A percentile compares a stretch with the other conserved stretches of the same genome.
phyloP scores from a whole-genome alignment of 2,113 vertebrate species.

The human (Homo sapiens) region DNA sequence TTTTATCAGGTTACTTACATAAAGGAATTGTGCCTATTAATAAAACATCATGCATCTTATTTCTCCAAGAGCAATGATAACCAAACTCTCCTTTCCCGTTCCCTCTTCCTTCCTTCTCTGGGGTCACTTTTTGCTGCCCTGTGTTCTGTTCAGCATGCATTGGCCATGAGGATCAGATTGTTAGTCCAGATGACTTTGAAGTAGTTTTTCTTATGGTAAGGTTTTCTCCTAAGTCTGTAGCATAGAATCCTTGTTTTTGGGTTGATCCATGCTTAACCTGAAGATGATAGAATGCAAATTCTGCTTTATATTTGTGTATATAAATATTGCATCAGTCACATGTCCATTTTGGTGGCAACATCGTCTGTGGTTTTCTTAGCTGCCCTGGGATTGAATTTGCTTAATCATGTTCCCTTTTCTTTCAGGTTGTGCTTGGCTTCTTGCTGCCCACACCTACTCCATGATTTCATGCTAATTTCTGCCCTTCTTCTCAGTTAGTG shows the following conservation, averaged over 20 bases:
- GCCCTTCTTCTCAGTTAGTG: background rate
- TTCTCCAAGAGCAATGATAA: background rate
- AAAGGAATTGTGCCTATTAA: background rate
- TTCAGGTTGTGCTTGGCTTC: background rate
- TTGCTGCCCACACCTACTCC: background rate
- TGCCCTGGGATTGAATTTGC: background rate
- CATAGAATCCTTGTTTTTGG: background rate
- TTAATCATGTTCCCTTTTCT: background rate
- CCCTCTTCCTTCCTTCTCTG: background rate
- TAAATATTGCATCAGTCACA: background rate
- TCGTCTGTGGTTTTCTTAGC: background rate
- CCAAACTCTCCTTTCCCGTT: background rate
- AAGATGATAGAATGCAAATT: background rate
- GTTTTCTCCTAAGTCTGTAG: background rate
- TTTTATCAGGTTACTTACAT: background rate
- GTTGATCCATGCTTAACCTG: background rate
- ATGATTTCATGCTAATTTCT: conserved; percentile 2
- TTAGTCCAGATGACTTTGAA: background rate
- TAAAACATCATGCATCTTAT: background rate
- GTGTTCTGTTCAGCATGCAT: background rate
- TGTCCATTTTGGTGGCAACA: background rate
- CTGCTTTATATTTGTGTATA: background rate
- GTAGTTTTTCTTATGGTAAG: background rate
- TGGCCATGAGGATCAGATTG: background rate
- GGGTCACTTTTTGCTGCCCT: background rate